phyloP scores from a whole-genome alignment of 2,888 invertebrate genomes.

The Orchestes rusci region DNA sequence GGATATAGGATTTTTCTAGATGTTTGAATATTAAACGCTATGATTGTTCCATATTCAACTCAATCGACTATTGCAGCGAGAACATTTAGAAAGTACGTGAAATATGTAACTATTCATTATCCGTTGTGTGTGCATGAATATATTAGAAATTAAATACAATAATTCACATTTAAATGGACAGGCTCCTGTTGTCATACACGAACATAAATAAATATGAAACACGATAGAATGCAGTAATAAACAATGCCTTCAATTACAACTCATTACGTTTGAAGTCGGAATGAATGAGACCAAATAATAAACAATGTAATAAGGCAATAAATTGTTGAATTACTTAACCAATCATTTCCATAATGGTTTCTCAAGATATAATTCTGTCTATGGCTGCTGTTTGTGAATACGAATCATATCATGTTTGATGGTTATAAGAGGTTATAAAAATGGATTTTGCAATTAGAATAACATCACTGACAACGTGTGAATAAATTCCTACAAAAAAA shows the following conservation, averaged over 20 bases:
- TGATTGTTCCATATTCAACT: too few relatives aligned
- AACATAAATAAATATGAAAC: conserved; percentile 36
- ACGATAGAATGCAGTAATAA: conserved; percentile 31
- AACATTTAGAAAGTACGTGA: conserved; percentile 26
- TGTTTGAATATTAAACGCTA: too few relatives aligned
- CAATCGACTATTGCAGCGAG: too few relatives aligned
- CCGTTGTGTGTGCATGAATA: conserved; percentile 22
- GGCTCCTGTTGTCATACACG: conserved; percentile 27
- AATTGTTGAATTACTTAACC: conserved; percentile 26
- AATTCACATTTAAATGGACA: conserved; percentile 33
- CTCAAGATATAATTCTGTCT: too few relatives aligned
- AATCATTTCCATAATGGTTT: conserved; percentile 27
- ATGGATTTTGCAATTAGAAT: too few relatives aligned
- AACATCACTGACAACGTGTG: too few relatives aligned
- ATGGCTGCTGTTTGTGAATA: too few relatives aligned
- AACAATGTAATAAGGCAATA: conserved; percentile 34
- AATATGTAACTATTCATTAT: conserved; percentile 24
- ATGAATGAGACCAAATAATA: conserved; percentile 34
- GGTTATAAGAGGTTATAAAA: too few relatives aligned
- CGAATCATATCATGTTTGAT: too few relatives aligned
- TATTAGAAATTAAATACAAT: conserved; percentile 31
- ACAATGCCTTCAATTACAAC: conserved; percentile 33
- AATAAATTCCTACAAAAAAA: too few relatives aligned
- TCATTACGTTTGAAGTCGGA: conserved; percentile 27
- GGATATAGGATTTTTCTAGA: too few relatives aligned